Percentiles rank a stretch among this genome's conserved stretches.
Evolutionary conservation across 2,113 vertebrate species (phyloP).

Genomic region (Coracopsis vasa): DNA sequence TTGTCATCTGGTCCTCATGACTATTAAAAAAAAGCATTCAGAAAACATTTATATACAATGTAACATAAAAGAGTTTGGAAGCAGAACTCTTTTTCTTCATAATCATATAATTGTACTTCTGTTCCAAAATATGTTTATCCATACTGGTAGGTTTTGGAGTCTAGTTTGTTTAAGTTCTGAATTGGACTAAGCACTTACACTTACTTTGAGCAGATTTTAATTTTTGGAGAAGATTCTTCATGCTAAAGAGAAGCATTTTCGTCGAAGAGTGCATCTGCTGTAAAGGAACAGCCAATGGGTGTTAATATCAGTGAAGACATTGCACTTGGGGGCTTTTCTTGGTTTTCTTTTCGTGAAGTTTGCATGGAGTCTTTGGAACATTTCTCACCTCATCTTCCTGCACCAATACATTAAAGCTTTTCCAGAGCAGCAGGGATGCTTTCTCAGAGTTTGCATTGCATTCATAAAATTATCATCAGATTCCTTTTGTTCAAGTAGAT

Average conservation of each 20-base stretch:
- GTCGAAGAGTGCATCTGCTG: not conserved
- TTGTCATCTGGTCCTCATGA: not conserved
- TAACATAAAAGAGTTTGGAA: not conserved
- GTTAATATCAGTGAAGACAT: not conserved
- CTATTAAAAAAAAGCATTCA: not conserved
- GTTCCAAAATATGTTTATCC: conserved; percentile 2
- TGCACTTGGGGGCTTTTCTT: not conserved
- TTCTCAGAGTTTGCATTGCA: not conserved
- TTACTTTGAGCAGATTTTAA: not conserved
- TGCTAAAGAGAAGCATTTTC: not conserved
- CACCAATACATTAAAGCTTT: not conserved
- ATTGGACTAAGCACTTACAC: not conserved
- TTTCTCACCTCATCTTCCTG: not conserved
- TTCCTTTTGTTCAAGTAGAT: not conserved
- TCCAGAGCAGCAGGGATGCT: not conserved
- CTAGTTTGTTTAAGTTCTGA: not conserved
- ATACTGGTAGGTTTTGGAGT: not conserved
- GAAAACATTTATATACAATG: not conserved
- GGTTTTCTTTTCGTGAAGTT: not conserved
- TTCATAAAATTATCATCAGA: not conserved
- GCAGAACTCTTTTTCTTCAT: not conserved
- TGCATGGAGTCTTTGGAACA: not conserved
- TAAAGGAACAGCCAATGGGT: not conserved
- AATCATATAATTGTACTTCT: not conserved
- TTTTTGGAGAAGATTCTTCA: not conserved